Evolutionary conservation across 2,797 vertebrate species (phyloP), one percentile per base, ranked within the genome.

Genomic region (Cryptoblepharus egeriae): DNA sequence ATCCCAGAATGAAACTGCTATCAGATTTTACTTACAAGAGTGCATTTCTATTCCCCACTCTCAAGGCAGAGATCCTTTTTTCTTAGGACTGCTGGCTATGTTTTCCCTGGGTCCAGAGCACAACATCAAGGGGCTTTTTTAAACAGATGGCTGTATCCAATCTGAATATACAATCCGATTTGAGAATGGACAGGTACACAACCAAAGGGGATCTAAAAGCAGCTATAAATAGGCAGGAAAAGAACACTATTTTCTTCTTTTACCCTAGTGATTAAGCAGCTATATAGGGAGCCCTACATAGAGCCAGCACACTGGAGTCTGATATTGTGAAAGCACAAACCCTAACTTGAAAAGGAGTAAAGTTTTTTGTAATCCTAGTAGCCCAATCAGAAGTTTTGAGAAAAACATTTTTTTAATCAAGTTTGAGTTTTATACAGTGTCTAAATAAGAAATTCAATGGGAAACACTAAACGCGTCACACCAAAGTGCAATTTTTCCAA

Each of bases 371-470:
- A 28, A 9, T 15, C 30, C 83, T 55, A 58, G 37, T 8, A 18
- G 24, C 49, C 42, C 77, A 2, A 3, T 39, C 18, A 15, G 63
- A 52, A 39, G 63, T 79, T 72, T 49, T 2, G 11, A 69, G 5
- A 75, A 81, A 86, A 85, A 69, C 76, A 65, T 77, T 52, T 35
- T 12, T 61, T 28, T n/a, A 24, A 60, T 85, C 76, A 35, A 49
- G 75, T 67, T 5, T 67, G 24, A 70, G 3, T 91, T 85, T 45
- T 42, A 52, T 45, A 76, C 80, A 42, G 24, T n/a, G 24, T 30
- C 57, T 52, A 6, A 73, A 73, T 4, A 28, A 5, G 28, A 64
- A 82, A 82, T n/a, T 70, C 68, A 30, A 35, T 12, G 30, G 18
- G 30, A 30, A 81, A 18, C 3, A 22, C 76, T 58, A 76, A 86